These are phyloP conservation scores for Drosophila histrio DNA, from an alignment of 2,888 invertebrate species.

Conservation along the genomic window DNA sequence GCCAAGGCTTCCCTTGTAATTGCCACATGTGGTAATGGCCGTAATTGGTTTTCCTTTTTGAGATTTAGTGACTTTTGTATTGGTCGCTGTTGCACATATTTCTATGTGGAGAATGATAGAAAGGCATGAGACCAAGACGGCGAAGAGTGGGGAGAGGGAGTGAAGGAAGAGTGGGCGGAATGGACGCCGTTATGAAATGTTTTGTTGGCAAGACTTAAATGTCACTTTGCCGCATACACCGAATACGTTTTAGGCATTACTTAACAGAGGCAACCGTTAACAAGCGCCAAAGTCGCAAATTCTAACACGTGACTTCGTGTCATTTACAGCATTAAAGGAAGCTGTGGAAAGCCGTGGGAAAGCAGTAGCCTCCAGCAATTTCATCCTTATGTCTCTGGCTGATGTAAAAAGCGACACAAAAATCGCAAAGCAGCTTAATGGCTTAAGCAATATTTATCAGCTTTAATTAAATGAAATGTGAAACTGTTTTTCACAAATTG, in stretches of 20 bases:
- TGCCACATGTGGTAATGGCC: constrained; percentile 76
- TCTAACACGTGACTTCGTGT: constrained; percentile 81
- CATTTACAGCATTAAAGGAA: constrained; percentile 73
- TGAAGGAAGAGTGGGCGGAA: neutral
- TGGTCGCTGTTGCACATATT: constrained; percentile 50
- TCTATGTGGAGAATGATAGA: neutral
- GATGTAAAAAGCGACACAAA: constrained; percentile 13
- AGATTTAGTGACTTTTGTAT: constrained; percentile 76
- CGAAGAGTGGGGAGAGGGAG: neutral
- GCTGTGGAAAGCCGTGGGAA: constrained; percentile 23
- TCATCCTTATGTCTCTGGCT: constrained; percentile 13
- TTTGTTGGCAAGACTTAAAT: constrained; percentile 61
- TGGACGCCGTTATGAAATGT: constrained; percentile 48
- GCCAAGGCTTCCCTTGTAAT: constrained; percentile 61
- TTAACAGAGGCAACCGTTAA: constrained; percentile 69
- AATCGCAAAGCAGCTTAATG: constrained; percentile 32
- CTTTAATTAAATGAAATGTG: constrained; percentile 41
- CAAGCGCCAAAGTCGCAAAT: constrained; percentile 76
- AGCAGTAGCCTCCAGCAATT: constrained; percentile 22
- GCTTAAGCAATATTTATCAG: constrained; percentile 33
- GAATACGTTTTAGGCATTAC: constrained; percentile 77
- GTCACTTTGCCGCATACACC: constrained; percentile 64
- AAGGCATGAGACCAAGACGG: neutral
- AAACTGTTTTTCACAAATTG: constrained; percentile 13
- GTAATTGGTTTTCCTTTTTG: constrained; percentile 77